Percentiles rank a stretch among this genome's conserved stretches.
Conservation (phyloP, 30 jellyfish, hydroid and myxozoan genomes). For the Aurelia aurita complex sp. Pacific region DNA sequence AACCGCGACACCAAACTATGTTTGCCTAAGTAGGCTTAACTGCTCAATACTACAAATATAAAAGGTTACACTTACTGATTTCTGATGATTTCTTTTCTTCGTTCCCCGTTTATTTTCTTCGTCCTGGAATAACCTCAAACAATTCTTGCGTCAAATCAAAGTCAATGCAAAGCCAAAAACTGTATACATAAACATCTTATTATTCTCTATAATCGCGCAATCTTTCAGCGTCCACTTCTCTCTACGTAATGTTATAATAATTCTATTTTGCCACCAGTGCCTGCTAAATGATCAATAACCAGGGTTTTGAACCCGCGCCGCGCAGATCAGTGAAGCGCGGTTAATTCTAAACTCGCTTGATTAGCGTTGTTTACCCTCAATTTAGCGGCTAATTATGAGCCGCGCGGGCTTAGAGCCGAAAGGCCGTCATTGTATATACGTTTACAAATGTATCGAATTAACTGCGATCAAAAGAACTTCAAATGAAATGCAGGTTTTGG, state of each 20-base stretch:
- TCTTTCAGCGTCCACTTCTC: conserved; percentile 13
- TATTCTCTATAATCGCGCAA: conserved; percentile 4
- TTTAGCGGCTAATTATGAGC: background rate
- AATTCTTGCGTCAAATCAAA: background rate
- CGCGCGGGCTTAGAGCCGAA: no score
- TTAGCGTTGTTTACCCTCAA: background rate
- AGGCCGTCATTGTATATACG: no score
- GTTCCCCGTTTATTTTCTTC: background rate
- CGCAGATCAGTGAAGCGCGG: conserved; percentile 67
- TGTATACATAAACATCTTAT: background rate
- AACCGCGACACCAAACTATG: background rate
- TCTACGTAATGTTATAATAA: conserved; percentile 53
- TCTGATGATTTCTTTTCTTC: background rate
- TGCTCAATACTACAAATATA: background rate
- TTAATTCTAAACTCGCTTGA: conserved; percentile 32
- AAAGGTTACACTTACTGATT: background rate
- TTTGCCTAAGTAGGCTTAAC: background rate
- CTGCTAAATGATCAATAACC: conserved; percentile 46
- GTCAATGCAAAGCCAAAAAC: background rate
- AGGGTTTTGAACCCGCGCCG: conserved; percentile 47
- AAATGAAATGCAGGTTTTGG: no score
- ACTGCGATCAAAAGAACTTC: background rate
- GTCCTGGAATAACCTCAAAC: background rate
- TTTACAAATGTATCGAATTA: no score
- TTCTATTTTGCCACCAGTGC: conserved; percentile 62